These are phyloP conservation scores for Acrossocheilus wenchowensis DNA, from an alignment of 2,797 vertebrate genomes.

Conservation along the genomic window DNA sequence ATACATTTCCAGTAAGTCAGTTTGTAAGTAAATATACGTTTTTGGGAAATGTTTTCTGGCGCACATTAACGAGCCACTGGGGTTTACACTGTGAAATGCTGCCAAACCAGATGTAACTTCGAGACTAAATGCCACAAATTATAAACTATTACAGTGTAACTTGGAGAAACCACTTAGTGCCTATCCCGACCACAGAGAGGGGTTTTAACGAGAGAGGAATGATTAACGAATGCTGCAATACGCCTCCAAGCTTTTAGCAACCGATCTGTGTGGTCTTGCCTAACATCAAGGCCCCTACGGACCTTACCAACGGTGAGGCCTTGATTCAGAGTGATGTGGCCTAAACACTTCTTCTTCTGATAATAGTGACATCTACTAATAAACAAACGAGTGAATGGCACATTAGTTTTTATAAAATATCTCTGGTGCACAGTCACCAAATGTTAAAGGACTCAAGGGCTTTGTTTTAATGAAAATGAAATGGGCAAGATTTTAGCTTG, in stretches of 20 bases:
- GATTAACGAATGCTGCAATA: conserved; percentile 48
- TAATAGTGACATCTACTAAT: background rate
- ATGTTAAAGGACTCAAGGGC: background rate
- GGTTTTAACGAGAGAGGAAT: conserved; percentile 48
- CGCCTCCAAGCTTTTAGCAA: conserved; percentile 46
- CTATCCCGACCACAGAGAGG: conserved; percentile 43
- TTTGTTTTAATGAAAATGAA: background rate
- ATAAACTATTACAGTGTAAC: conserved; percentile 52
- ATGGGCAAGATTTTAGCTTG: background rate
- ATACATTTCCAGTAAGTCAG: conserved; percentile 53
- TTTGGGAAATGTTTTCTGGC: conserved; percentile 46
- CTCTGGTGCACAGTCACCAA: background rate
- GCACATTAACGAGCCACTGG: conserved; percentile 37
- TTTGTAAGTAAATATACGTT: conserved; percentile 50
- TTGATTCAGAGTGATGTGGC: background rate
- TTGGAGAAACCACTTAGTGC: conserved; percentile 54
- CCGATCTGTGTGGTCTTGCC: conserved; percentile 13
- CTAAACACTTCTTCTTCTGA: background rate
- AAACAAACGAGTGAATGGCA: background rate
- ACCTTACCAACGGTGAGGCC: background rate
- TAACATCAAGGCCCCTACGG: background rate
- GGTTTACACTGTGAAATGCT: conserved; percentile 40
- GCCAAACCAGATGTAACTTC: conserved; percentile 50
- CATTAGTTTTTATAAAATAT: background rate
- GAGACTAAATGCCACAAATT: conserved; percentile 56